Evolutionary conservation across 2,888 invertebrate species (phyloP).

Genomic region (Drosophila limbata): DNA sequence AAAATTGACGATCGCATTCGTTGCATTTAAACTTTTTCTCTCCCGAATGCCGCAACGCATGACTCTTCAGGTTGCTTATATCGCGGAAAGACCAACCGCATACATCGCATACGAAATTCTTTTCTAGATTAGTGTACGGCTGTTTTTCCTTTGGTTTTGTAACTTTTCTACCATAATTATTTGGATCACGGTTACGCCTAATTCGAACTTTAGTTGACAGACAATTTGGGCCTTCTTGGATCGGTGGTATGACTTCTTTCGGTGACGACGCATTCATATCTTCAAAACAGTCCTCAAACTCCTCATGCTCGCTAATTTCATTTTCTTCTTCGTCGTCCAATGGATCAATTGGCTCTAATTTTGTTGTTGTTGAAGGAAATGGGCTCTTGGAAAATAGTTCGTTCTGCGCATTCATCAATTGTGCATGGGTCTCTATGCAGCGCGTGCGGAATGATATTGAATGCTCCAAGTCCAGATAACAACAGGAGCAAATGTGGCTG

Average conservation of each 20-base stretch:
- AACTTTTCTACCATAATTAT: not conserved
- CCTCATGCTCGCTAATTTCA: not conserved
- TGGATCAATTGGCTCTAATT: constrained; percentile 26
- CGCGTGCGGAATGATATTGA: constrained; percentile 57
- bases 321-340: constrained; percentile 5
- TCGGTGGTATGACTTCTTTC: not conserved
- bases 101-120: constrained; percentile 59
- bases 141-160: not conserved
- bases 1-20: constrained; percentile 57
- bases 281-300: not conserved
- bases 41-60: constrained; percentile 57
- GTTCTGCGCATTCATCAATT: constrained; percentile 6
- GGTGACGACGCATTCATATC: not conserved
- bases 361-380: too few relatives aligned
- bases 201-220: not conserved
- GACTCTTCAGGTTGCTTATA: constrained; percentile 63
- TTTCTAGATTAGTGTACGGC: constrained; percentile 28
- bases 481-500: constrained; percentile 60
- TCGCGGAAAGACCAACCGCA: constrained; percentile 64
- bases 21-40: constrained; percentile 53
- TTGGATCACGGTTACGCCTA: not conserved
- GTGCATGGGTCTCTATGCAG: constrained; percentile 49
- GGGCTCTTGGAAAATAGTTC: not conserved
- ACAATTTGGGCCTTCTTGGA: not conserved
- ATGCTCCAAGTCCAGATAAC: constrained; percentile 60